Evolutionary conservation across 1,140 invertebrate genomes (phyloP).

Genomic region (Panulirus ornatus): DNA sequence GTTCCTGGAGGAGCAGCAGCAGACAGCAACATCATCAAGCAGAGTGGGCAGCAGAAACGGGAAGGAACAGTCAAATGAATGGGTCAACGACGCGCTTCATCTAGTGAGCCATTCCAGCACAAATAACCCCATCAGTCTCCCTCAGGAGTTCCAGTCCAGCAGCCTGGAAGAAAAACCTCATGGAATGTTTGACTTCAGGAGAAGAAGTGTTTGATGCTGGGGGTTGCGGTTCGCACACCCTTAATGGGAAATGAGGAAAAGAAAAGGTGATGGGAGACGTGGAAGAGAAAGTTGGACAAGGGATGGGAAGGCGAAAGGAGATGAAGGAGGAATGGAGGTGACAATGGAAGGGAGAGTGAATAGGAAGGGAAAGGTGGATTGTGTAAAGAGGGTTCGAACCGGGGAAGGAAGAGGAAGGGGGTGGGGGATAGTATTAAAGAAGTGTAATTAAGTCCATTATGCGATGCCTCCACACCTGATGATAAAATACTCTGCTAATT

Average conservation of each 20-base stretch:
- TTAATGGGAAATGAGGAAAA: neutral
- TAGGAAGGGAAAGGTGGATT: neutral
- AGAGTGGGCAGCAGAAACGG: neutral
- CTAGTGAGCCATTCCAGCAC: neutral
- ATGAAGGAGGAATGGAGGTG: neutral
- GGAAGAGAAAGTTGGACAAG: neutral
- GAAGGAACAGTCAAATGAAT: neutral
- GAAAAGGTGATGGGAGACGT: neutral
- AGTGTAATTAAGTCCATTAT: neutral
- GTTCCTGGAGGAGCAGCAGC: no score
- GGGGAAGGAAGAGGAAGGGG: neutral
- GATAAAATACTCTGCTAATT: neutral
- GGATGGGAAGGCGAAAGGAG: neutral
- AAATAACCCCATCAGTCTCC: neutral
- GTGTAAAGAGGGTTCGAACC: neutral
- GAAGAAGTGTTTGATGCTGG: neutral
- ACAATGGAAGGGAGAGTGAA: neutral
- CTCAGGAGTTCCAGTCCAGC: neutral
- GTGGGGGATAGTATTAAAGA: no score
- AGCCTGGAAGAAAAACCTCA: neutral
- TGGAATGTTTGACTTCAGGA: neutral
- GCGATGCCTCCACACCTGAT: neutral
- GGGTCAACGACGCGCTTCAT: slow-evolving; percentile 12
- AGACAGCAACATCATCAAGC: no score
- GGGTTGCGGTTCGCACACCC: neutral